Evolutionary conservation across 1,140 invertebrate genomes (phyloP).

Genomic region (Colletes gigas): DNA sequence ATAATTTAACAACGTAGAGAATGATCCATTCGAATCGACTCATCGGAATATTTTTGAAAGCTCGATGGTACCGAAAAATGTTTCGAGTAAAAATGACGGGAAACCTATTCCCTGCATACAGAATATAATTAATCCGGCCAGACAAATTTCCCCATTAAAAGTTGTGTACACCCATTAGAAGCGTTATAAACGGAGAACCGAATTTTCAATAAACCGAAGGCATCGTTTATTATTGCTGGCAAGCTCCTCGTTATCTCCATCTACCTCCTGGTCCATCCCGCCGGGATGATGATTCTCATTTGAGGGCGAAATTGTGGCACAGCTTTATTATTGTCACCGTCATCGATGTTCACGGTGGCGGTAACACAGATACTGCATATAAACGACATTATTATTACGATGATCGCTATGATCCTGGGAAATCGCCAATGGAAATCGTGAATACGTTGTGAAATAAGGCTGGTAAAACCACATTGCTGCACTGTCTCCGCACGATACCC

Average conservation of each 20-base stretch:
- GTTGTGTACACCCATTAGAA: too few relatives aligned
- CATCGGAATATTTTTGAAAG: too few relatives aligned
- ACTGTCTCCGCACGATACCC: background rate
- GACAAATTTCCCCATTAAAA: too few relatives aligned
- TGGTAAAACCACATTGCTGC: conserved; percentile 32
- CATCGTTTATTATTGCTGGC: conserved; percentile 69
- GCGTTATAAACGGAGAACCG: background rate
- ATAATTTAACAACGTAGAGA: too few relatives aligned
- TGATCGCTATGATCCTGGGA: conserved; percentile 32
- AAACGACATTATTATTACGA: conserved; percentile 50
- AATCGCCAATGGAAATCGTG: conserved; percentile 25
- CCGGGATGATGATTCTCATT: conserved; percentile 40
- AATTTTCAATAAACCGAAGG: conserved; percentile 76
- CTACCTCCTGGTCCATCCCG: background rate
- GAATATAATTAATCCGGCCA: too few relatives aligned
- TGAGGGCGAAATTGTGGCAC: conserved; percentile 17
- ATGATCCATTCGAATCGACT: too few relatives aligned
- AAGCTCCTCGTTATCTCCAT: conserved; percentile 56
- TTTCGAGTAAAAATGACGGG: too few relatives aligned
- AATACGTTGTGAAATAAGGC: conserved; percentile 45
- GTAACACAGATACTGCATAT: conserved; percentile 4
- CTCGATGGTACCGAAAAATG: too few relatives aligned
- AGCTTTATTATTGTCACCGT: conserved; percentile 46
- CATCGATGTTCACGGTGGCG: conserved; percentile 9
- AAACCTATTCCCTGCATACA: too few relatives aligned